Percentiles rank a stretch among this genome's conserved stretches.
phyloP scores from a whole-genome alignment of 2,888 invertebrate species.

The Epinotia bilunana region DNA sequence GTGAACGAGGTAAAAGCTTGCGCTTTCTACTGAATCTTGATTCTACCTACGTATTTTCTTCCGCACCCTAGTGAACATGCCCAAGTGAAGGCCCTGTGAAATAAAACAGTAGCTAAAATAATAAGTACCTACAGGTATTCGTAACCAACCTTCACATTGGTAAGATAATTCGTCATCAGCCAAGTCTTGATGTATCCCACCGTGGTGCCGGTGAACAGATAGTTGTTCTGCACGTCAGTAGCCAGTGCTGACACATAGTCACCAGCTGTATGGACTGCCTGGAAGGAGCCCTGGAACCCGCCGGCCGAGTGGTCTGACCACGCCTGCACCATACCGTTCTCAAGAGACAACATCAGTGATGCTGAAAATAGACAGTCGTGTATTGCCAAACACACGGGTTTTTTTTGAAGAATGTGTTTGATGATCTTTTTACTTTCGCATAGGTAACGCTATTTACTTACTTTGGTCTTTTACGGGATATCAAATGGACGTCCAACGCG shows the following conservation, averaged over 20 bases:
- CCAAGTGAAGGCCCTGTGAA: too few relatives aligned
- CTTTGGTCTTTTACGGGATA: too few relatives aligned
- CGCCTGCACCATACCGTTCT: slow-evolving; percentile 90
- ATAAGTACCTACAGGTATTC: background rate
- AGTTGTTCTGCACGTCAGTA: slow-evolving; percentile 88
- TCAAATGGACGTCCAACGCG: too few relatives aligned
- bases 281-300: slow-evolving; percentile 88
- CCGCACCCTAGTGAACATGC: too few relatives aligned
- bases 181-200: slow-evolving; percentile 92
- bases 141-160: slow-evolving; percentile 65
- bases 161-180: slow-evolving; percentile 88
- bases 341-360: slow-evolving; percentile 88
- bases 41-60: too few relatives aligned
- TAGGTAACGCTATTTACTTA: too few relatives aligned
- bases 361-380: slow-evolving; percentile 69
- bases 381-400: too few relatives aligned
- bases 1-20: background rate
- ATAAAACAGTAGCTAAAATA: background rate
- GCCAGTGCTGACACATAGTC: slow-evolving; percentile 88
- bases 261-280: slow-evolving; percentile 87
- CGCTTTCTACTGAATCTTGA: background rate
- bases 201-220: slow-evolving; percentile 88
- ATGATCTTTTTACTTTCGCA: too few relatives aligned
- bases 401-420: too few relatives aligned
- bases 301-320: slow-evolving; percentile 93